Conservation (phyloP, 2,113 vertebrate genomes). For the Tautogolabrus adspersus region DNA sequence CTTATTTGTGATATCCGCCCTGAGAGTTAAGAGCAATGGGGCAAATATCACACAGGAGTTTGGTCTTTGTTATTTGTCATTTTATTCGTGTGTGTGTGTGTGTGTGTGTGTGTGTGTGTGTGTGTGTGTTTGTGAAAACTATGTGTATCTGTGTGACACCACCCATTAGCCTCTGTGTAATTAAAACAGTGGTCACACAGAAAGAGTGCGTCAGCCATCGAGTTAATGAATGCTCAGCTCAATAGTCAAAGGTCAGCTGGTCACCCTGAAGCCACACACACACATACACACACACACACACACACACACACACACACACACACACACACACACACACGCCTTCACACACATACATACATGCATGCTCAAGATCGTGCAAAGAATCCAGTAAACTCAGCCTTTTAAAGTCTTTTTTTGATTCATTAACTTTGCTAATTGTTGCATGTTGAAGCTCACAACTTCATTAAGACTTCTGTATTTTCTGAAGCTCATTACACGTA, state of each 20-base stretch:
- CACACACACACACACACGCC: background rate
- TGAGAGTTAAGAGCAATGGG: conserved; percentile 13
- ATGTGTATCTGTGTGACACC: conserved; percentile 19
- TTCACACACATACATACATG: background rate
- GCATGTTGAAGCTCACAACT: conserved; percentile 16
- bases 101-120: background rate
- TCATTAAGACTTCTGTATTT: conserved; percentile 46
- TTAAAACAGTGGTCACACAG: conserved; percentile 46
- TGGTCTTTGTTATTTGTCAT: background rate
- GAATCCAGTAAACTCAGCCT: conserved; percentile 8
- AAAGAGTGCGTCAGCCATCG: conserved; percentile 42
- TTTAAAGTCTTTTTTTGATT: conserved; percentile 10
- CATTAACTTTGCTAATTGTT: conserved; percentile 6
- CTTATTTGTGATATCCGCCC: conserved; percentile 25
- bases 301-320: background rate
- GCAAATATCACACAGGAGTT: background rate
- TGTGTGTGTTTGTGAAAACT: background rate
- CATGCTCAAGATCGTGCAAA: background rate
- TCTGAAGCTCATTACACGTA: conserved; percentile 37
- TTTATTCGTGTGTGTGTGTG: background rate
- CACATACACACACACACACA: background rate
- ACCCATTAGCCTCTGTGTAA: conserved; percentile 43
- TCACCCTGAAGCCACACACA: conserved; percentile 1
- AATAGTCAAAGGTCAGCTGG: conserved; percentile 58
- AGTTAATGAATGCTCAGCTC: conserved; percentile 62